Percentiles rank a stretch among this genome's conserved stretches.
Evolutionary conservation across 2,113 vertebrate genomes (phyloP).

Genomic region (Protomyctophum bolini): DNA sequence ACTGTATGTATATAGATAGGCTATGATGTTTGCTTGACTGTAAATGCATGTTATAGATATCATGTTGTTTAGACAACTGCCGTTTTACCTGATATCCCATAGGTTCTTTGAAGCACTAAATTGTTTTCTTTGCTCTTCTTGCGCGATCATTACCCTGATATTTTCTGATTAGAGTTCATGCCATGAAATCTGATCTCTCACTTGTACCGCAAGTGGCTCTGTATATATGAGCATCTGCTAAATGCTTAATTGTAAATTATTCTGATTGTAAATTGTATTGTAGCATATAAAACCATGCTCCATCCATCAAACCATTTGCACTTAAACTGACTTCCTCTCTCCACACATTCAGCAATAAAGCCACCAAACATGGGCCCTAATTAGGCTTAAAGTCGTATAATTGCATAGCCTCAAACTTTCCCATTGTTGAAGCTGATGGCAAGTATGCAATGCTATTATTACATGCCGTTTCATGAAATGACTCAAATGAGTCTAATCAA

Average conservation of each 20-base stretch:
- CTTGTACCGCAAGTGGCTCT: too few relatives aligned
- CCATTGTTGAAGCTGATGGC: not conserved
- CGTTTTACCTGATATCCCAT: too few relatives aligned
- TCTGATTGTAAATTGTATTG: conserved; percentile 22
- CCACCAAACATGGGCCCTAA: conserved; percentile 18
- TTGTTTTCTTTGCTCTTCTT: too few relatives aligned
- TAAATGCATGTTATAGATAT: too few relatives aligned
- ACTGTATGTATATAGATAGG: too few relatives aligned
- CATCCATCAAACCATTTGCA: conserved; percentile 27
- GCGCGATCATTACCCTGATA: too few relatives aligned
- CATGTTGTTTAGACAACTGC: too few relatives aligned
- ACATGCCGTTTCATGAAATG: not conserved
- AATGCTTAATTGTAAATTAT: not conserved
- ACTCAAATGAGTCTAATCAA: not conserved
- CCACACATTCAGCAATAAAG: not conserved
- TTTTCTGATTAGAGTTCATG: too few relatives aligned
- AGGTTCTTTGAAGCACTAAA: too few relatives aligned
- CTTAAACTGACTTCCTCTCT: conserved; percentile 1
- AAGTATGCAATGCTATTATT: not conserved
- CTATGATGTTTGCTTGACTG: too few relatives aligned
- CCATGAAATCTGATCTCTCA: too few relatives aligned
- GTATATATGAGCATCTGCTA: too few relatives aligned
- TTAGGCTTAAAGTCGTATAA: conserved; percentile 13
- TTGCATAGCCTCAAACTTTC: conserved; percentile 9
- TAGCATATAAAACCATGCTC: conserved; percentile 6